phyloP scores from a whole-genome alignment of 2,113 vertebrate species.

The Tursiops truncatus region DNA sequence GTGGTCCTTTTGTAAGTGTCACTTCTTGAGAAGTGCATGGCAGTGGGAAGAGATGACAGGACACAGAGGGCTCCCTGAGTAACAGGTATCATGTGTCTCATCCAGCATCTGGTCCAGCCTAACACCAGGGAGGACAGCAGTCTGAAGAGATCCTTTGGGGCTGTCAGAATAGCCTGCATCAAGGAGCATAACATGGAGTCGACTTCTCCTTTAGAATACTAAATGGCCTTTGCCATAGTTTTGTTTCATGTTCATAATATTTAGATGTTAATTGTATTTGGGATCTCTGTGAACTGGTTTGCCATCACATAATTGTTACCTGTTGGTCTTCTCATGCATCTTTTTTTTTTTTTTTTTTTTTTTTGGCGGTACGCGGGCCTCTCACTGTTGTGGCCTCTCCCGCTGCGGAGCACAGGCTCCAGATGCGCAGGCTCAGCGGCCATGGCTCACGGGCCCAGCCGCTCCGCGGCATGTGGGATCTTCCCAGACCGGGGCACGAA shows the following conservation, averaged over 20 bases:
- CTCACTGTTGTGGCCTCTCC: too few relatives aligned
- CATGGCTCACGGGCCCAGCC: too few relatives aligned
- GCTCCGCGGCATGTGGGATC: too few relatives aligned
- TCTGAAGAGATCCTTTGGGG: not conserved
- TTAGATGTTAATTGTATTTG: not conserved
- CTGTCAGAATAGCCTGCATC: not conserved
- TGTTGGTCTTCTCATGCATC: not conserved
- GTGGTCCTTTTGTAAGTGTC: not conserved
- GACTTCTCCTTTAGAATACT: not conserved
- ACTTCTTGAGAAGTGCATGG: not conserved
- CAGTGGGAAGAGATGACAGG: not conserved
- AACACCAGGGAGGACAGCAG: accelerated
- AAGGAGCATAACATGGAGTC: not conserved
- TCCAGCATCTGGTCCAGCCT: not conserved
- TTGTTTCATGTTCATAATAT: not conserved
- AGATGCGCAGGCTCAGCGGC: too few relatives aligned
- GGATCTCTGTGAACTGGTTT: not conserved
- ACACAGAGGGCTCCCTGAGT: not conserved
- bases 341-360: not conserved
- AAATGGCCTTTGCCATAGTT: not conserved
- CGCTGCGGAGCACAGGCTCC: too few relatives aligned
- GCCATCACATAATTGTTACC: not conserved
- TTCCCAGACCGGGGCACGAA: too few relatives aligned
- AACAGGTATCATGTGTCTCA: not conserved
- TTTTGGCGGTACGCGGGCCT: too few relatives aligned